phyloP scores from a whole-genome alignment of 2,113 vertebrate species.

The Megaceryle torquata region DNA sequence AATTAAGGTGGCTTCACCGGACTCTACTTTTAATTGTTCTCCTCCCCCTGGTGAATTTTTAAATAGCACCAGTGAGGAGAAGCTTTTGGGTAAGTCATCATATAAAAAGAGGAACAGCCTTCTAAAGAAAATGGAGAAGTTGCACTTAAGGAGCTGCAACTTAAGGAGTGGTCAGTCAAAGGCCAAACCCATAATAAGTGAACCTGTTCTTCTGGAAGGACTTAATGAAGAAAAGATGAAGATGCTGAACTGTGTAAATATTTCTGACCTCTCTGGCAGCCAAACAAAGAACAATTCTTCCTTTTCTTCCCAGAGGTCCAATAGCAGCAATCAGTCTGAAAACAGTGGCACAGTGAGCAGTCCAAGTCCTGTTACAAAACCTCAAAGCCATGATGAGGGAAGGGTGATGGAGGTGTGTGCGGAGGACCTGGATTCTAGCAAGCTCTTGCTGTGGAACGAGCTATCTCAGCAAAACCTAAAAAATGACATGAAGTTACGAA shows the following conservation, averaged over 20 bases:
- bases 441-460: slow-evolving; percentile 32
- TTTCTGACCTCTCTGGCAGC: slow-evolving; percentile 64
- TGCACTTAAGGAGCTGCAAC: slow-evolving; percentile 71
- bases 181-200: slow-evolving; percentile 57
- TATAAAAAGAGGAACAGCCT: slow-evolving; percentile 77
- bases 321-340: slow-evolving; percentile 75
- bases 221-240: slow-evolving; percentile 71
- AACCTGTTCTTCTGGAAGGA: slow-evolving; percentile 75
- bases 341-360: slow-evolving; percentile 79
- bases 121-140: slow-evolving; percentile 85
- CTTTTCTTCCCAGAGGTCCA: slow-evolving; percentile 62
- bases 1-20: slow-evolving; percentile 47
- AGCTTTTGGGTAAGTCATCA: slow-evolving; percentile 69
- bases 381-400: slow-evolving; percentile 39
- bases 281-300: slow-evolving; percentile 56
- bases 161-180: slow-evolving; percentile 53
- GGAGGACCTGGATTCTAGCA: slow-evolving; percentile 28
- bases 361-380: slow-evolving; percentile 47
- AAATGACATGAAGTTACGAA: slow-evolving; percentile 50
- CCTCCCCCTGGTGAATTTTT: slow-evolving; percentile 59
- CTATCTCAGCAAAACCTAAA: slow-evolving; percentile 41
- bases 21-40: slow-evolving; percentile 72
- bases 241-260: slow-evolving; percentile 64
- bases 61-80: slow-evolving; percentile 50
- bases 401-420: neutral